Base-by-base conservation (phyloP, 2,113 vertebrate genomes). In the Ornithorhynchus anatinus region DNA sequence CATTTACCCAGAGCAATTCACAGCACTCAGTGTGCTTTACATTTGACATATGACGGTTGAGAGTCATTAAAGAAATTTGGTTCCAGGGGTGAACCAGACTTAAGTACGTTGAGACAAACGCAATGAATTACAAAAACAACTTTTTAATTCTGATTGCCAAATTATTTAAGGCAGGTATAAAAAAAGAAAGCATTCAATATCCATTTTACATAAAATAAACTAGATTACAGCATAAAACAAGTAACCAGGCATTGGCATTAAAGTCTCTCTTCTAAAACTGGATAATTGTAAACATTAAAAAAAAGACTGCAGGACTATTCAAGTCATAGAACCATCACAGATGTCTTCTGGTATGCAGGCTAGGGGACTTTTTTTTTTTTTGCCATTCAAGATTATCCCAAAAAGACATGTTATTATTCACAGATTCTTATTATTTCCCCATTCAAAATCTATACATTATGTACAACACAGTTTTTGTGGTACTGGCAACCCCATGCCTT, bases 111-210 rank as follows among this genome's bases (percentile, higher is more conserved):
- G 60, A 88, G 48, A 84, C 80, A 75, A 82, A 89, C 84, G 86
- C 81, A 63, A 88, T 82, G 71, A 88, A 71, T 69, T 95, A 94
- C 92, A 94, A 94, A 96, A 91, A 89, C 91, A 93, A 92, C 80
- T 78, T 90, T 92, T 96, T 96, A 95, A 96, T 99, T 95, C 91
- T 97, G 96, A 97, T 98, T 97, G 96, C 96, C 97, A 95, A 96
- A 95, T 96, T 97, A 95, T 95, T 99, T 99, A 99, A 99, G 97
- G 96, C 98, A 98, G 93, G 96, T 98, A 97, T 97, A 98, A 98
- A 98, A 89, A 97, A 97, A 94, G 92, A 95, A 97, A 96, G 94
- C 95, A 94, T 96, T 96, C 86, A 85, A 94, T 94, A 94, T 90
- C 96, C 80, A 94, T 93, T 94, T 93, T 93, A 94, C 94, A 93